Evolutionary conservation across 2,888 invertebrate species (phyloP).

Genomic region (Drosophila setosimentum): DNA sequence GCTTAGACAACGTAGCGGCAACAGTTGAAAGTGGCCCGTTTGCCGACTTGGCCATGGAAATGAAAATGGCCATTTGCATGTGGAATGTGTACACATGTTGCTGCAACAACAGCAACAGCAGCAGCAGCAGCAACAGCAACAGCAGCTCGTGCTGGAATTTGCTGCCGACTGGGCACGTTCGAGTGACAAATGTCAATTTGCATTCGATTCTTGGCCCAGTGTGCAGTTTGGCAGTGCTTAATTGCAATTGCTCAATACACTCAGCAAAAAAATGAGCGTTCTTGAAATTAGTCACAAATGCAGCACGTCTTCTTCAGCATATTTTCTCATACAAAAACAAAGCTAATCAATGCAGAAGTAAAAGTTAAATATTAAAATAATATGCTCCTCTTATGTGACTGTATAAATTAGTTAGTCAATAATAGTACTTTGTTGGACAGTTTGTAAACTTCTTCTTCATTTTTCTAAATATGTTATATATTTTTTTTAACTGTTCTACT

Average conservation of each 20-base stretch:
- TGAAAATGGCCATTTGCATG: conserved; percentile 49
- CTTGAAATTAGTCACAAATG: background rate
- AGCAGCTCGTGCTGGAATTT: conserved; percentile 56
- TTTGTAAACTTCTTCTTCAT: background rate
- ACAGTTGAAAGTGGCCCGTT: conserved; percentile 54
- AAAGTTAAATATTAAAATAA: background rate
- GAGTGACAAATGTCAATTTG: conserved; percentile 79
- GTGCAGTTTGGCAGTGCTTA: conserved; percentile 59
- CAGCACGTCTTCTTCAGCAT: background rate
- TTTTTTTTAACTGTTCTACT: background rate
- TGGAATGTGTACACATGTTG: conserved; percentile 47
- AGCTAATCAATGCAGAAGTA: background rate
- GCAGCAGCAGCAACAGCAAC: conserved; percentile 14
- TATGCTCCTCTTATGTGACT: fast-evolving
- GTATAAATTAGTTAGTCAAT: background rate
- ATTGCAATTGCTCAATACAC: conserved; percentile 42
- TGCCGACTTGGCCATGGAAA: conserved; percentile 40
- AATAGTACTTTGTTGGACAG: background rate
- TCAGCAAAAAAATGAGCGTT: background rate
- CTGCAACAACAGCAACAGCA: conserved; percentile 21
- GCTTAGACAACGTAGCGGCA: conserved; percentile 39
- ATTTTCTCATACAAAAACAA: background rate
- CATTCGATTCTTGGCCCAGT: conserved; percentile 62
- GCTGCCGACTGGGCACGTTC: conserved; percentile 56
- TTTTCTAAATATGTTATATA: background rate